A percentile compares a stretch with the other conserved stretches of the same genome.
These are phyloP conservation scores for Streptopelia turtur DNA, from an alignment of 2,797 vertebrate genomes.

Conservation along the genomic window DNA sequence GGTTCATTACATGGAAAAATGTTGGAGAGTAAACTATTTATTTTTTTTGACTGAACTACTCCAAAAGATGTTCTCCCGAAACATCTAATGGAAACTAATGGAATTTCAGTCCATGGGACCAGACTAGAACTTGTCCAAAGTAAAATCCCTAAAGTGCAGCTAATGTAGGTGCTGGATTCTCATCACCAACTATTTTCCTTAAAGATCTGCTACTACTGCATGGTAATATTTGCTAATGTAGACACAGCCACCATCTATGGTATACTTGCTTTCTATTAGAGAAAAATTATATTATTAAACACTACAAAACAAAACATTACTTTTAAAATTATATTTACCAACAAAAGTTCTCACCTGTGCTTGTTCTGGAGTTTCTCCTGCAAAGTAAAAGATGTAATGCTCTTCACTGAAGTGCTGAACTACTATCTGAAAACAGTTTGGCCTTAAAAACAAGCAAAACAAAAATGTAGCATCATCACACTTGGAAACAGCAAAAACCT, in stretches of 20 bases:
- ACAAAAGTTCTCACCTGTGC: constrained; percentile 85
- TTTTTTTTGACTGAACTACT: neutral
- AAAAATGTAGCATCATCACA: neutral
- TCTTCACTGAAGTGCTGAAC: constrained; percentile 99
- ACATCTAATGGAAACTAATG: neutral
- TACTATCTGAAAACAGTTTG: constrained; percentile 99
- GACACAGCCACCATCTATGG: neutral
- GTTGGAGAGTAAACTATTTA: neutral
- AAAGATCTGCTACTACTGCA: neutral
- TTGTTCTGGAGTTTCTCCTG: constrained; percentile 93
- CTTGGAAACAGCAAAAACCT: neutral
- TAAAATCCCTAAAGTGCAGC: neutral
- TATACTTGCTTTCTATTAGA: neutral
- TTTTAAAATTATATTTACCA: neutral
- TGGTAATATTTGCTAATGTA: neutral
- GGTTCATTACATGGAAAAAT: neutral
- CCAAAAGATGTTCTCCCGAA: constrained; percentile 11
- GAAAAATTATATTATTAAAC: neutral
- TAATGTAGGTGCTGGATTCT: neutral
- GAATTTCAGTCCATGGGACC: neutral
- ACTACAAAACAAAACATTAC: neutral
- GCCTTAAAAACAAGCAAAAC: constrained; percentile 82
- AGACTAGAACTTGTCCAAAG: neutral
- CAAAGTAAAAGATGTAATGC: constrained; percentile 99
- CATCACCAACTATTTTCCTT: neutral